Base-by-base conservation (phyloP, 2,888 invertebrate species). In the Nysson spinosus region DNA sequence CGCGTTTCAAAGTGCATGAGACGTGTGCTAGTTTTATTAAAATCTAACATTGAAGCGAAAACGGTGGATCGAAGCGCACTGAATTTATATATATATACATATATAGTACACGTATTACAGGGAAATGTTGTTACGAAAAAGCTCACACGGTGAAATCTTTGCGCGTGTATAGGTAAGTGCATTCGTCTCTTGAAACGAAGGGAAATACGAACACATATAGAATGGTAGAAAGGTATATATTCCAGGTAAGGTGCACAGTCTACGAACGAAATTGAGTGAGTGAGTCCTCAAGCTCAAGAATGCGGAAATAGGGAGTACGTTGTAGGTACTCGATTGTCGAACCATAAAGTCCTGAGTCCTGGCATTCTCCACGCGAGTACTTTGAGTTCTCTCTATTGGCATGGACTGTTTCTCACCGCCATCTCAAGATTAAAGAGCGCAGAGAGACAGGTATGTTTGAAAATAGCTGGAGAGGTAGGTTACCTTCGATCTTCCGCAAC, bases 311-410 rank as follows among this genome's bases (percentile, higher is more conserved):
- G 67, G 64, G 70, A 70, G 56, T 63, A 56, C 69, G 72, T n/a
- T n/a, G n/a, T n/a, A n/a, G n/a, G n/a, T 66, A 57, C 67, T 67
- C 51, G 65, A 51, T 72, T 77, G 75, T 74, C 77, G 77, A 79
- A 80, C 72, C 77, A 70, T 75, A 71, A 77, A 69, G 71, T 74
- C 72, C 74, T 56, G 71, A 80, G 75, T 74, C 64, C 70, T 67
- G 66, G 57, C 63, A 56, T 62, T 71, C 75, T n/a, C 63, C 64
- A 16, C 44, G 68, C 47, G 73, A 73, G 64, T 70, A 70, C 66
- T 50, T 43, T 50, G 60, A 56, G 64, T 50, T 30, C 54, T 12
- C 47, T 37, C 50, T 19, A n/a, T 42, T 47, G 39, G 37, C 30
- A 20, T 44, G 30, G 39, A 24, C 46, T 9, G 17, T 50, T 26